phyloP scores from a whole-genome alignment of 2,888 invertebrate genomes.

The Stenurella melanura region DNA sequence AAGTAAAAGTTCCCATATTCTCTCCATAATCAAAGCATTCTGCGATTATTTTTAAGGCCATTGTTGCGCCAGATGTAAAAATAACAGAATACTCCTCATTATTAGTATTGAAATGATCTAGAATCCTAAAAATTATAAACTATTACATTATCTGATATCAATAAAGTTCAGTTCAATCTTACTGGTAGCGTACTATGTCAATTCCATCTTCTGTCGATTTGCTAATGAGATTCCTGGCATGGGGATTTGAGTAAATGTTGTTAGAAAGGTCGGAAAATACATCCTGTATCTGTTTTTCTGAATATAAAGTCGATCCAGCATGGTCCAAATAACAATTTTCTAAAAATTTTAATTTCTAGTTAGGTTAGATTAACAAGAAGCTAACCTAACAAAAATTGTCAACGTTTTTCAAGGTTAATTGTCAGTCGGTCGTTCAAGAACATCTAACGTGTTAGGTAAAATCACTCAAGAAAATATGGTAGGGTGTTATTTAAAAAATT shows the following conservation, averaged over 20 bases:
- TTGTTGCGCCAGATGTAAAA: constrained; percentile 96
- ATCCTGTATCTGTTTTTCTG: constrained; percentile 82
- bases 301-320: constrained; percentile 90
- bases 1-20: constrained; percentile 78
- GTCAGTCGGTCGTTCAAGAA: too few species aligned
- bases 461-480: too few species aligned
- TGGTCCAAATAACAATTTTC: constrained; percentile 90
- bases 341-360: constrained; percentile 67
- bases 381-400: constrained; percentile 1
- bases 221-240: constrained; percentile 83
- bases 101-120: constrained; percentile 90
- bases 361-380: not conserved
- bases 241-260: constrained; percentile 94
- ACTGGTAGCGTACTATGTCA: constrained; percentile 88
- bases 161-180: constrained; percentile 50
- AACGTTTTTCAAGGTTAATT: not conserved
- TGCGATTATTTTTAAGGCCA: constrained; percentile 87
- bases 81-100: constrained; percentile 88
- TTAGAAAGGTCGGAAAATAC: constrained; percentile 80
- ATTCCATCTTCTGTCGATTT: constrained; percentile 88
- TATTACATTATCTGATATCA: not conserved
- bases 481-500: too few species aligned
- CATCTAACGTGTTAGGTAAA: too few species aligned
- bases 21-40: constrained; percentile 84
- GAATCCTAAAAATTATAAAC: constrained; percentile 77